Percentiles rank a stretch among this genome's conserved stretches.
These are phyloP conservation scores for Zosterops borbonicus DNA, from an alignment of 2,113 vertebrate genomes.

Conservation along the genomic window DNA sequence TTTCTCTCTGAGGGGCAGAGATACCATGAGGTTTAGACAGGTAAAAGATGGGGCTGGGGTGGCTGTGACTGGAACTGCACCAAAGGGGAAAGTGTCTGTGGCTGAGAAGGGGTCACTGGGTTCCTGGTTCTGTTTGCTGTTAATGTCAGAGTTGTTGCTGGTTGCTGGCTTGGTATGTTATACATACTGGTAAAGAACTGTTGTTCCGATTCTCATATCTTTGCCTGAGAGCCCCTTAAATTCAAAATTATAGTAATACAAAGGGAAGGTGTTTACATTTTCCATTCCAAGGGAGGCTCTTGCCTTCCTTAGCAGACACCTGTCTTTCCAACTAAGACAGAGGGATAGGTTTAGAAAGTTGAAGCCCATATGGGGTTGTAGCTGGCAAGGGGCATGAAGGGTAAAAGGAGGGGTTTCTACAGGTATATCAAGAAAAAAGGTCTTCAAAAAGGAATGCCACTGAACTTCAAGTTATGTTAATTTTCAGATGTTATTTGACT, in stretches of 20 bases:
- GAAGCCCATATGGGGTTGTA: background rate
- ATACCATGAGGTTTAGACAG: background rate
- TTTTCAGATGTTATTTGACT: background rate
- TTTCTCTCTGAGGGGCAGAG: background rate
- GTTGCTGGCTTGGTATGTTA: background rate
- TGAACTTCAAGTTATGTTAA: background rate
- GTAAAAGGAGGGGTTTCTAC: background rate
- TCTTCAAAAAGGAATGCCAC: background rate
- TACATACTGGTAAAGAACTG: background rate
- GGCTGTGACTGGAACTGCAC: background rate
- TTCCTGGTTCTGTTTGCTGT: background rate
- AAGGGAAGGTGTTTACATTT: background rate
- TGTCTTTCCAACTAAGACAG: background rate
- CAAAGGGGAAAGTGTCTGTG: rapidly evolving
- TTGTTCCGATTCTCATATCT: background rate
- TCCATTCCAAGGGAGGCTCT: background rate
- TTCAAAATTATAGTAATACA: background rate
- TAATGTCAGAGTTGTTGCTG: background rate
- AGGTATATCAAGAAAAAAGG: background rate
- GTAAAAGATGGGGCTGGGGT: background rate
- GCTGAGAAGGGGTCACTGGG: background rate
- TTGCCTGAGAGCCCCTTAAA: background rate
- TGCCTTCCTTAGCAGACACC: background rate
- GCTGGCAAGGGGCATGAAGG: background rate
- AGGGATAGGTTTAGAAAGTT: background rate